Evolutionary conservation across 2,113 vertebrate species (phyloP).

Genomic region (Brachionichthys hirsutus): DNA sequence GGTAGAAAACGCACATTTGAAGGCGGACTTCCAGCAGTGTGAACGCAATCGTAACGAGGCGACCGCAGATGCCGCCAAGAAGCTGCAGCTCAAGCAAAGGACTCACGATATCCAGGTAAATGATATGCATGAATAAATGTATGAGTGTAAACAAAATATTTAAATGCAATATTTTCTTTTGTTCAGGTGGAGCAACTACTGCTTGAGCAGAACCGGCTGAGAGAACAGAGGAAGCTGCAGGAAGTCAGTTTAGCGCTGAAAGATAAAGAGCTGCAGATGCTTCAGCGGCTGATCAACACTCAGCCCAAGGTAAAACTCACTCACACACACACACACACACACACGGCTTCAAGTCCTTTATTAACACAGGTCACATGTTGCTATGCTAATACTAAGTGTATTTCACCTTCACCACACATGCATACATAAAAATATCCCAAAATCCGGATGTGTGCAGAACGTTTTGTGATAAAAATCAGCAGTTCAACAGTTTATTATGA

Average conservation of each 20-base stretch:
- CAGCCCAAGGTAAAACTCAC: conserved; percentile 60
- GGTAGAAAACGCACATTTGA: conserved; percentile 50
- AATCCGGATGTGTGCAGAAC: too few relatives aligned
- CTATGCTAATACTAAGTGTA: too few relatives aligned
- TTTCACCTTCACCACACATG: too few relatives aligned
- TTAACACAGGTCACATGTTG: too few relatives aligned
- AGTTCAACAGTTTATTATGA: too few relatives aligned
- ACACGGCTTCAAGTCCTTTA: too few relatives aligned
- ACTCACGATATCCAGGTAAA: conserved; percentile 55
- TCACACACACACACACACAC: too few relatives aligned
- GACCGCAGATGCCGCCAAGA: conserved; percentile 16
- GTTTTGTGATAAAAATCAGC: too few relatives aligned
- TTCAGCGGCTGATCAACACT: conserved; percentile 16
- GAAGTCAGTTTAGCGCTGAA: conserved; percentile 41
- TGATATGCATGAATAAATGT: background rate
- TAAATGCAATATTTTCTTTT: background rate
- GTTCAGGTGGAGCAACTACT: conserved; percentile 68
- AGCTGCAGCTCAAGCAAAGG: conserved; percentile 45
- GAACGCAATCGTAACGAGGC: background rate
- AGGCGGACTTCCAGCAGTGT: conserved; percentile 53
- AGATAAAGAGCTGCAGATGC: conserved; percentile 29
- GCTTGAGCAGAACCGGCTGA: conserved; percentile 61
- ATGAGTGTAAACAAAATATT: too few relatives aligned
- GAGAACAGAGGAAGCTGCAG: conserved; percentile 49
- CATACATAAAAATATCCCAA: too few relatives aligned